phyloP scores from a whole-genome alignment of 2,888 invertebrate genomes.

The Ornithoptera priamus region DNA sequence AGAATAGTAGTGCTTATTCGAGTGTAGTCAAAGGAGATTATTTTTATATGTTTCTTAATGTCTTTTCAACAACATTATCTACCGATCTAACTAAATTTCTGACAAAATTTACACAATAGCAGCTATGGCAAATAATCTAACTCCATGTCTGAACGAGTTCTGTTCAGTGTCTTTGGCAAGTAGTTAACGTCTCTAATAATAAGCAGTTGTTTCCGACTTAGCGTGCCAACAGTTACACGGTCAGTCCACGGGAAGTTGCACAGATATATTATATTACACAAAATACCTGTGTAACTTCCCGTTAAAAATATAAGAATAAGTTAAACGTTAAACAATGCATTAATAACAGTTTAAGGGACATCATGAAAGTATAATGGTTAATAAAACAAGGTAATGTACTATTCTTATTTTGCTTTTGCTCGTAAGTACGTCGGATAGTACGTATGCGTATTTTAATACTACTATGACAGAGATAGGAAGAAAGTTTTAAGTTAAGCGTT shows the following conservation, averaged over 20 bases:
- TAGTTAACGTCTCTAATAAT: slow-evolving; percentile 14
- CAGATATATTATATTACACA: not conserved
- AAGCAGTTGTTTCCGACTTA: slow-evolving; percentile 6
- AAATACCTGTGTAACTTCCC: no score
- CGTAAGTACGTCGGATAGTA: no score
- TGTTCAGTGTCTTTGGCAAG: slow-evolving; percentile 17
- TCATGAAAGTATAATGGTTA: no score
- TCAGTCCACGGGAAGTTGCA: not conserved
- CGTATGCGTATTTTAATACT: no score
- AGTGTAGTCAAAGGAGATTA: no score
- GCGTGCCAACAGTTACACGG: slow-evolving; percentile 4
- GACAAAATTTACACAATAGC: not conserved
- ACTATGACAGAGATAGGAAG: no score
- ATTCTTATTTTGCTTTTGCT: no score
- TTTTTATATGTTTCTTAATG: no score
- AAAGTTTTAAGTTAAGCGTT: no score
- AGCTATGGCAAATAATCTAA: not conserved
- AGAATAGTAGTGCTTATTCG: no score
- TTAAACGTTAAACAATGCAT: not conserved
- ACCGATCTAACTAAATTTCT: not conserved
- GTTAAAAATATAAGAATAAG: not conserved
- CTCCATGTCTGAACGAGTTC: not conserved
- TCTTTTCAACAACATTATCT: not conserved
- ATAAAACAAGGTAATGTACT: no score
- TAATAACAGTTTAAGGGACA: not conserved